Evolutionary conservation across 2,797 vertebrate genomes (phyloP), one percentile per base, ranked within the genome.

Genomic region (Yasuhikotakia modesta): DNA sequence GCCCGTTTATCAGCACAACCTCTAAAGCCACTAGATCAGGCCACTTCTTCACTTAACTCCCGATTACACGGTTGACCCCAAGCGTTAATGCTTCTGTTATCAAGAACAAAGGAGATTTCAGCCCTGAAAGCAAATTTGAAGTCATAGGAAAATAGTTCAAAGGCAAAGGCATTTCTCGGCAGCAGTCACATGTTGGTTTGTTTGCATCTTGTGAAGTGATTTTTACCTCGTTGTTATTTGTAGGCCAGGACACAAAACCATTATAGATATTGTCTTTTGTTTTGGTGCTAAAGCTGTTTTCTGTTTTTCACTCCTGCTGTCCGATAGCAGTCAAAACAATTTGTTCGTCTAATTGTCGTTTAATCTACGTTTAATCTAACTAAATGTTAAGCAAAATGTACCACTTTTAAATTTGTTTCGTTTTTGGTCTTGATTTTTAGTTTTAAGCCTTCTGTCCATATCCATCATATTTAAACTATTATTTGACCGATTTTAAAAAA

Each of bases 1-100:
- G 70, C 65, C 7, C 7, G n/a, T 70, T 57, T 77, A 71, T 81
- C 79, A 81, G 45, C 69, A 27, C 63, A 43, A 73, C 53, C 50
- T 48, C 32, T n/a, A n/a, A 30, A 43, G 27, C 10, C 53, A 70
- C 81, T 70, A 32, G 16, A 6, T 72, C 69, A 69, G 14, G 5
- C 11, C 70, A 27, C 24, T 43, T 27, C 19, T 16, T 52, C 50
- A 45, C 39, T 55, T 61, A 71, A 55, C n/a, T 43, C 30, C 24
- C 3, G 27, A 58, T 70, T 50, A 50, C 63, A 48, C 69, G 48
- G 43, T 73, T 58, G n/a, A 79, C 53, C 53, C 48, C 22, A 17
- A 22, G 43, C 22, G 19, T 32, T 61, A 81, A 79, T 68, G 73
- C n/a, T 68, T 63, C 66, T 57, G 58, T 58, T 78, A 84, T 84